Evolutionary conservation across 2,113 vertebrate genomes (phyloP), one percentile per base, ranked within the genome.

Genomic region (Coregonus clupeaformis): DNA sequence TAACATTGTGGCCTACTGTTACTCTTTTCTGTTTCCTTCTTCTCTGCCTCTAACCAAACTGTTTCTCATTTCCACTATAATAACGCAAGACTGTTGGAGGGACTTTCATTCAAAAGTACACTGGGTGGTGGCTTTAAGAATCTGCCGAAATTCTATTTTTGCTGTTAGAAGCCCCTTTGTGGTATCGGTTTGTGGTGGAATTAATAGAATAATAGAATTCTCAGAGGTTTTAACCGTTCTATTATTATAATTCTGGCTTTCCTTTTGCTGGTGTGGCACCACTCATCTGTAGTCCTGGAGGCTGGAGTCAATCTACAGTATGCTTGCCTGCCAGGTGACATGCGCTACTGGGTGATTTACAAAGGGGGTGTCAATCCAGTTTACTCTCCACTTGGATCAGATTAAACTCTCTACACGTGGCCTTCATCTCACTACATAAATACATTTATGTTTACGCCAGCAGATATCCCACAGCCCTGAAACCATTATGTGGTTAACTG

Each of bases 331-430:
- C 25, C 80, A 70, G 45, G 66, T 73, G 70, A 64, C 27, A 42
- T 27, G 16, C 4, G 52, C 29, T 5, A 65, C 72, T 25, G 49
- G 14, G 55, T 57, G 16, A 70, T 55, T 77, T 69, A 72, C 52
- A 5, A 64, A n/a, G 66, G 45, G 24, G 22, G 63, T 57, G 72
- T 77, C 66, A 66, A 22, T 32, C 22, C 29, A 18, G 20, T 67
- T 24, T 30, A 64, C 45, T 27, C 22, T 49, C 27, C 60, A 75
- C 64, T 75, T 77, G 29, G 63, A 24, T 70, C 65, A 25, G 30
- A 69, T 72, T n/a, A 45, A 69, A 29, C 57, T 47, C 74, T 6
- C 70, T 45, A 72, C 75, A 72, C 62, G 60, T 77, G 75, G 59
- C 63, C 65, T n/a, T 32, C n/a, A 49, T 65, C 6, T 74, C 27